Evolutionary conservation across 2,888 invertebrate genomes (phyloP).

Genomic region (Vanessa cardui): DNA sequence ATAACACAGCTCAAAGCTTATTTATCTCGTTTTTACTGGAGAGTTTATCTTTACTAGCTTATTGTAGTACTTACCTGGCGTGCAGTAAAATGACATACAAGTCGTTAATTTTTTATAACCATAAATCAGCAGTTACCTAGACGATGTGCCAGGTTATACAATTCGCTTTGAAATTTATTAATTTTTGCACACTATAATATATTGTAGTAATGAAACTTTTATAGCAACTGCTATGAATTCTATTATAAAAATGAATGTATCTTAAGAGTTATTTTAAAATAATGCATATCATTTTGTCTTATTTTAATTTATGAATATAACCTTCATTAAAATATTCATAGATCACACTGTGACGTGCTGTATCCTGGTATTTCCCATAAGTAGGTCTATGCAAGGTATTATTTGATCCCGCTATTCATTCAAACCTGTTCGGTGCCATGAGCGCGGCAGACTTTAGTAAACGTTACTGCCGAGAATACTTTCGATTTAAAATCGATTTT

Average conservation of each 20-base stretch:
- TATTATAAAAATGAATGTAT: too few species aligned
- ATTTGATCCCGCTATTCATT: slow-evolving; percentile 40
- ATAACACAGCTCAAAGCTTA: slow-evolving; percentile 45
- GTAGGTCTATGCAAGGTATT: slow-evolving; percentile 35
- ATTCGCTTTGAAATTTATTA: slow-evolving; percentile 4
- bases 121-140: slow-evolving; percentile 53
- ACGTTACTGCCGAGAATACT: slow-evolving; percentile 29
- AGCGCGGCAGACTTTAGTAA: slow-evolving; percentile 35
- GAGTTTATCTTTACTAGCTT: slow-evolving; percentile 47
- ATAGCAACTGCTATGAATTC: too few species aligned
- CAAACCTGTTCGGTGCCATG: slow-evolving; percentile 35
- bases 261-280: too few species aligned
- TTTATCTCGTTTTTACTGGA: slow-evolving; percentile 59
- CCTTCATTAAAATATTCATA: slow-evolving; percentile 1
- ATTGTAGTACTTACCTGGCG: slow-evolving; percentile 61
- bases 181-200: background rate
- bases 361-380: slow-evolving; percentile 32
- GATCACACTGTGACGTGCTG: slow-evolving; percentile 31
- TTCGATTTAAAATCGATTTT: slow-evolving; percentile 23
- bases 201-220: background rate
- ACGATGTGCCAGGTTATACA: background rate
- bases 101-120: slow-evolving; percentile 60
- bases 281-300: too few species aligned
- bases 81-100: slow-evolving; percentile 59
- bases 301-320: background rate